Evolutionary conservation across 1,140 invertebrate genomes (phyloP).

Genomic region (Spodoptera frugiperda): DNA sequence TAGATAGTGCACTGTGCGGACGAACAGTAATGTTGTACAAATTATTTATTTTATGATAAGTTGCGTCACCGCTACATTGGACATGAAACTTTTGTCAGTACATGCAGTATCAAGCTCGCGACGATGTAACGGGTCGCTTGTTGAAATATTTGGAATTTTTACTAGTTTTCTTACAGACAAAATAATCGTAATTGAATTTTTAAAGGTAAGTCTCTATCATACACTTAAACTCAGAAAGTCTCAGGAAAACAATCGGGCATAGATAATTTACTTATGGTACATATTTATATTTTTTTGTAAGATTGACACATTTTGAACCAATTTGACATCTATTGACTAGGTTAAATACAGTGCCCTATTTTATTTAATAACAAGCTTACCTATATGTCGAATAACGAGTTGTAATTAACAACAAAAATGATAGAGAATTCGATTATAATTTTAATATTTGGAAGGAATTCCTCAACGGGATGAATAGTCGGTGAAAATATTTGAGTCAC

Average conservation of each 20-base stretch:
- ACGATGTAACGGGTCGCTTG: neutral
- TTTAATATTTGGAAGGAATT: neutral
- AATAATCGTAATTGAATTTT: no score
- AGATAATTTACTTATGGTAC: no score
- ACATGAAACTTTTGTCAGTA: neutral
- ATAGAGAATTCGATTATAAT: neutral
- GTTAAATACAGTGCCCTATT: no score
- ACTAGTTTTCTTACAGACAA: neutral
- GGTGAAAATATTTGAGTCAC: slow-evolving; percentile 28
- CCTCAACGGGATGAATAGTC: slow-evolving; percentile 1
- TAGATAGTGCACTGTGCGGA: slow-evolving; percentile 32
- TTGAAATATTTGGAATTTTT: neutral
- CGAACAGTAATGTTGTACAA: slow-evolving; percentile 24
- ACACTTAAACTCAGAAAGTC: no score
- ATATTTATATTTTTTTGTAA: no score
- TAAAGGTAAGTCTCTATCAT: no score
- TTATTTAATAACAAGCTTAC: no score
- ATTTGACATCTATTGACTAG: no score
- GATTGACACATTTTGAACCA: no score
- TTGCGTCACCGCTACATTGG: slow-evolving; percentile 21
- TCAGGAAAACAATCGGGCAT: no score
- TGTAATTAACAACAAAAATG: no score
- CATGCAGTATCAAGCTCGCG: neutral
- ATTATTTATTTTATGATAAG: slow-evolving; percentile 37
- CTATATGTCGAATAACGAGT: no score